phyloP scores from a whole-genome alignment of 2,888 invertebrate genomes.

The Dynastes grantii region DNA sequence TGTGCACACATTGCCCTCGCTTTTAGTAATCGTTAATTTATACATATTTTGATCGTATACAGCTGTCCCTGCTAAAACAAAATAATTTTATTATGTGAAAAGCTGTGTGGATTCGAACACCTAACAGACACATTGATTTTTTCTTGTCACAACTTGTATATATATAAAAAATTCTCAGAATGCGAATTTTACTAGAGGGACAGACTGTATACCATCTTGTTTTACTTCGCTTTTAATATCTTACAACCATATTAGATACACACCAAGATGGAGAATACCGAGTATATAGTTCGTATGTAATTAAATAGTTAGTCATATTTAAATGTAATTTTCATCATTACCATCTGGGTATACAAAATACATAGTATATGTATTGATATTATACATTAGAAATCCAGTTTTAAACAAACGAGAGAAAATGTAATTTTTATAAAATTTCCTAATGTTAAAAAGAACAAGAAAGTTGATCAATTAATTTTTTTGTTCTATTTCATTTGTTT shows the following conservation, averaged over 20 bases:
- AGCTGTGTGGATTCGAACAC: too few species aligned
- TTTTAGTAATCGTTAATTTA: neutral
- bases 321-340: constrained; percentile 41
- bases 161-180: neutral
- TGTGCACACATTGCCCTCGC: neutral
- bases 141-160: neutral
- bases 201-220: neutral
- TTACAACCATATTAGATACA: constrained; percentile 12
- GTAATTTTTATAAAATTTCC: constrained; percentile 8
- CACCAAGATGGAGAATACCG: constrained; percentile 19
- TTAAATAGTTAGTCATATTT: neutral
- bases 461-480: neutral
- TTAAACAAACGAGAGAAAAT: constrained; percentile 22
- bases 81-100: too few species aligned
- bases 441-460: constrained; percentile 16
- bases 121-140: too few species aligned
- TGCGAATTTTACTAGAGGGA: neutral
- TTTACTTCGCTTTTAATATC: neutral
- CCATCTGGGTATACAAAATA: constrained; percentile 2
- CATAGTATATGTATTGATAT: constrained; percentile 19
- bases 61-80: neutral
- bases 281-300: constrained; percentile 4
- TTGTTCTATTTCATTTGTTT: neutral
- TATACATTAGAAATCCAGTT: constrained; percentile 22
- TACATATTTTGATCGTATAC: neutral